Percentiles rank a stretch among this genome's conserved stretches.
phyloP scores from a whole-genome alignment of 2,113 vertebrate species.

The Polyodon spathula region DNA sequence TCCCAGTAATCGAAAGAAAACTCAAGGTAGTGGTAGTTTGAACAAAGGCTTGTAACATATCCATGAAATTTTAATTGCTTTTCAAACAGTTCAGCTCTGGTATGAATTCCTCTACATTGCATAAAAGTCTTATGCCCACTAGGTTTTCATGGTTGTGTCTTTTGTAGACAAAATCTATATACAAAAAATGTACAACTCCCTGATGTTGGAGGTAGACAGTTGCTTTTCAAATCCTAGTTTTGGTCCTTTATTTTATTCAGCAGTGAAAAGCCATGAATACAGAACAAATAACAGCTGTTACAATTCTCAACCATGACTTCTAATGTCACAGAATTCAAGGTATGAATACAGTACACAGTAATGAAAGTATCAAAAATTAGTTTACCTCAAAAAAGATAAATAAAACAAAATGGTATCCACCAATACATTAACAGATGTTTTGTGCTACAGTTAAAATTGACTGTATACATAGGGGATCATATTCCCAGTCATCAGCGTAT shows the following conservation, averaged over 20 bases:
- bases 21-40: slow-evolving; percentile 67
- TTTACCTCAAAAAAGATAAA: slow-evolving; percentile 88
- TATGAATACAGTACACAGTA: slow-evolving; percentile 99
- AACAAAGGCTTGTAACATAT: slow-evolving; percentile 75
- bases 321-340: slow-evolving; percentile 97
- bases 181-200: slow-evolving; percentile 81
- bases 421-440: slow-evolving; percentile 98
- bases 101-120: slow-evolving; percentile 66
- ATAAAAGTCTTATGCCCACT: slow-evolving; percentile 77
- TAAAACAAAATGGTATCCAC: slow-evolving; percentile 80
- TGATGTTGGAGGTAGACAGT: slow-evolving; percentile 94
- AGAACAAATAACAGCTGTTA: slow-evolving; percentile 98
- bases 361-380: slow-evolving; percentile 97
- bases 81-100: slow-evolving; percentile 67
- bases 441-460: slow-evolving; percentile 99
- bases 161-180: slow-evolving; percentile 75
- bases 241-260: slow-evolving; percentile 99
- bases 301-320: slow-evolving; percentile 99
- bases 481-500: slow-evolving; percentile 91
- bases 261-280: slow-evolving; percentile 99
- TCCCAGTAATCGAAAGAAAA: slow-evolving; percentile 70
- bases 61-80: slow-evolving; percentile 86
- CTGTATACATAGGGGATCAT: slow-evolving; percentile 98
- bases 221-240: slow-evolving; percentile 99
- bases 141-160: slow-evolving; percentile 76